A percentile compares a stretch with the other conserved stretches of the same genome.
phyloP scores from a whole-genome alignment of 2,797 vertebrate species.

The Notolepis coatsorum region DNA sequence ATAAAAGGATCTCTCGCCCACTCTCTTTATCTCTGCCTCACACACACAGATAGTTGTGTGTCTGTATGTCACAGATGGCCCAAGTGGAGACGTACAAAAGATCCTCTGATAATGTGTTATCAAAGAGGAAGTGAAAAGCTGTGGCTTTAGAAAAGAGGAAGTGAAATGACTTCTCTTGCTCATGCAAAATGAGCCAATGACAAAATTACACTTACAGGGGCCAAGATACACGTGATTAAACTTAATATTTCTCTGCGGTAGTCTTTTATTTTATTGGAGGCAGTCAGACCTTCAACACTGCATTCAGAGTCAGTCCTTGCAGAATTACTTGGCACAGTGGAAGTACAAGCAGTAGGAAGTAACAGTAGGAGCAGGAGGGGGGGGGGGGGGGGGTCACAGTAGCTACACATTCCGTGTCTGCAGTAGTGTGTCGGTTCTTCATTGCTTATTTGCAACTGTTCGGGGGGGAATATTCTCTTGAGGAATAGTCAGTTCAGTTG shows the following conservation, averaged over 20 bases:
- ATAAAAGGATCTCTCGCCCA: background rate
- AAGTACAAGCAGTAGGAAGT: background rate
- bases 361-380: background rate
- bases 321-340: background rate
- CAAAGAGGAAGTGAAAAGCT: slow-evolving; percentile 70
- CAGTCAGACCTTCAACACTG: slow-evolving; percentile 14
- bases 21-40: background rate
- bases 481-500: background rate
- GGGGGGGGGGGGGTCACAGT: background rate
- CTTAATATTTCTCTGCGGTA: slow-evolving; percentile 49
- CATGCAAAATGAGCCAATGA: slow-evolving; percentile 55
- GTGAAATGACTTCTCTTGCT: slow-evolving; percentile 41
- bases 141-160: slow-evolving; percentile 51
- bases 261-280: slow-evolving; percentile 22
- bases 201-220: background rate
- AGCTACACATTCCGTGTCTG: background rate
- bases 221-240: background rate
- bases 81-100: slow-evolving; percentile 40
- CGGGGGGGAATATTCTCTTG: background rate
- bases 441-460: background rate
- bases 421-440: background rate
- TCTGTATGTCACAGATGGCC: background rate
- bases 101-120: slow-evolving; percentile 36
- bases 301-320: background rate
- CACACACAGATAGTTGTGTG: too few species aligned